A percentile compares a stretch with the other conserved stretches of the same genome.
Evolutionary conservation across 2,113 vertebrate genomes (phyloP).

Genomic region (Lutjanus erythropterus): DNA sequence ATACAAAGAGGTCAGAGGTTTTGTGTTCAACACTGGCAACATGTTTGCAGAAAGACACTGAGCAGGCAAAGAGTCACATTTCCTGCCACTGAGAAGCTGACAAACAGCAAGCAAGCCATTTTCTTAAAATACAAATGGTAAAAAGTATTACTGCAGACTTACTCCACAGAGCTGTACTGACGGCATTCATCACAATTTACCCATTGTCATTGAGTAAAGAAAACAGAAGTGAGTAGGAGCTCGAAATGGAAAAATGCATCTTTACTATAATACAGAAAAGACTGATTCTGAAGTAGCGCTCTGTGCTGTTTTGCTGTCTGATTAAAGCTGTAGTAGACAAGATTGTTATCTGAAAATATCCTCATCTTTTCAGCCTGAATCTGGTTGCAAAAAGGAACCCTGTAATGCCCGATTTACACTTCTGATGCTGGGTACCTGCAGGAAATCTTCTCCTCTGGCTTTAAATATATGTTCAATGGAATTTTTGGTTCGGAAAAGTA

Average conservation of each 20-base stretch:
- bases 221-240: neutral
- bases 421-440: neutral
- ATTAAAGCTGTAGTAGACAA: constrained; percentile 1
- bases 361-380: neutral
- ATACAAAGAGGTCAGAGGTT: constrained; percentile 24
- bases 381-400: neutral
- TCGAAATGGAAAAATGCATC: neutral
- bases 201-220: neutral
- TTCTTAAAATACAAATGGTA: constrained; percentile 3
- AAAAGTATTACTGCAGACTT: neutral
- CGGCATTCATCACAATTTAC: neutral
- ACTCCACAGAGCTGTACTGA: constrained; percentile 14
- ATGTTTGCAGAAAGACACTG: constrained; percentile 21
- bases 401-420: neutral
- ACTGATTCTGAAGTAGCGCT: neutral
- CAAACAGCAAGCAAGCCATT: neutral
- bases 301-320: neutral
- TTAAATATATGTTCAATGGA: neutral
- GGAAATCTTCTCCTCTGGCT: neutral
- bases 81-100: constrained; percentile 1
- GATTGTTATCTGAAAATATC: neutral
- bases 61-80: constrained; percentile 23
- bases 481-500: constrained; percentile 13
- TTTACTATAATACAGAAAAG: neutral
- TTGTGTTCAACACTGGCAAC: constrained; percentile 14